Percentiles rank a stretch among this genome's conserved stretches.
Conservation (phyloP, 2,888 invertebrate genomes). For the Ennomos erosarius region DNA sequence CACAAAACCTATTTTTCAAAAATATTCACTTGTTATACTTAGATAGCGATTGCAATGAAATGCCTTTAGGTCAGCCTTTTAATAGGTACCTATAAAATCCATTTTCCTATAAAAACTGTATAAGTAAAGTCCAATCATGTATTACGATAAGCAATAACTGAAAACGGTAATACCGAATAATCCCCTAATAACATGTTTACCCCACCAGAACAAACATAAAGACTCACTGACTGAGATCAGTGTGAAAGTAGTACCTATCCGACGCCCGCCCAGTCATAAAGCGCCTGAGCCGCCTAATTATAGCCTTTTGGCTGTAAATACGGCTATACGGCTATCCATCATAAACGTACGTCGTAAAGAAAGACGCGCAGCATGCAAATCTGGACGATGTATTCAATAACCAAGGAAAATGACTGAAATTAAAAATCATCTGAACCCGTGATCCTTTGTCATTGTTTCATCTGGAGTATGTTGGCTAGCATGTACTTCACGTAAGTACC, state of each 20-base stretch:
- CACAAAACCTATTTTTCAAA: too few relatives aligned
- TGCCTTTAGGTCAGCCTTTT: too few relatives aligned
- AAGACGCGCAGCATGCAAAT: conserved; percentile 31
- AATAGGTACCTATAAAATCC: too few relatives aligned
- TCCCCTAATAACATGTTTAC: conserved; percentile 27
- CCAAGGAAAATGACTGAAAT: not conserved
- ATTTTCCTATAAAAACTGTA: conserved; percentile 11
- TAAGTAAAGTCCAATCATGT: conserved; percentile 28
- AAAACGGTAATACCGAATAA: conserved; percentile 23
- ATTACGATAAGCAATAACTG: conserved; percentile 28
- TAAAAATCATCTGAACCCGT: not conserved
- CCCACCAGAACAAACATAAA: conserved; percentile 42
- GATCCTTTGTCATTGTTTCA: too few relatives aligned
- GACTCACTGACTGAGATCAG: conserved; percentile 37
- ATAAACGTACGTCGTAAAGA: conserved; percentile 72
- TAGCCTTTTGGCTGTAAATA: conserved; percentile 56
- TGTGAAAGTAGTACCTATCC: conserved; percentile 39
- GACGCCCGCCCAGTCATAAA: conserved; percentile 37
- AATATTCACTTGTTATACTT: too few relatives aligned
- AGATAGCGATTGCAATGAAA: too few relatives aligned
- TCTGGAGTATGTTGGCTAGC: too few relatives aligned
- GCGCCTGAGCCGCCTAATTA: conserved; percentile 69
- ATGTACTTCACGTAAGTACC: too few relatives aligned
- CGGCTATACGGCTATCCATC: conserved; percentile 55
- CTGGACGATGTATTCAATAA: conserved; percentile 8